Percentiles rank a stretch among this genome's conserved stretches.
Conservation (phyloP, 2,797 vertebrate species). For the Onychomys torridus region DNA sequence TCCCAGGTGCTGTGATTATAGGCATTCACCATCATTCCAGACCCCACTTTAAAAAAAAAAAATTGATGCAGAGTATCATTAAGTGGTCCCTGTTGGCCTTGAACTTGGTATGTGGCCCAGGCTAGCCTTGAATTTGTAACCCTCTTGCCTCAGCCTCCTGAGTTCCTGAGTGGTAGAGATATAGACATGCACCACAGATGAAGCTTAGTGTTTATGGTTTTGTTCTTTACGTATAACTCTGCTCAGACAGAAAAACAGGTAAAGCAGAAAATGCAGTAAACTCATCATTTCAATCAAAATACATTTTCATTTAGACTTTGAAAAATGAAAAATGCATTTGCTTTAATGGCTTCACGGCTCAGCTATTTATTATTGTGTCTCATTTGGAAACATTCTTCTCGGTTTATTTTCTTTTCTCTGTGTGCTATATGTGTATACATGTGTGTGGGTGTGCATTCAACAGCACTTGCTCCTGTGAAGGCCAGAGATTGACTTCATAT, state of each 20-base stretch:
- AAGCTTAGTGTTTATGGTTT: not conserved
- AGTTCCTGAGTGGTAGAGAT: not conserved
- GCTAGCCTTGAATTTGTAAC: not conserved
- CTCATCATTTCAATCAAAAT: not conserved
- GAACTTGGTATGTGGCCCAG: not conserved
- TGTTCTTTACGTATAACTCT: conserved; percentile 11
- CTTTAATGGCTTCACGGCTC: not conserved
- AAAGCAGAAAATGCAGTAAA: conserved; percentile 38
- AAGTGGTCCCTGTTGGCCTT: not conserved
- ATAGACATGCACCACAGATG: not conserved
- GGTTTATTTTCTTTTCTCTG: not conserved
- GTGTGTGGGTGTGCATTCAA: not conserved
- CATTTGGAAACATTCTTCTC: not conserved
- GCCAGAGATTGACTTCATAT: not conserved
- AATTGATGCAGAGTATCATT: not conserved
- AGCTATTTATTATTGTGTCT: not conserved
- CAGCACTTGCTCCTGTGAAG: not conserved
- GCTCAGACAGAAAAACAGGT: not conserved
- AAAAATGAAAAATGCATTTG: not conserved
- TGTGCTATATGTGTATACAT: not conserved
- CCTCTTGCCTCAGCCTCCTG: not conserved
- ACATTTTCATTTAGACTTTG: conserved; percentile 2
- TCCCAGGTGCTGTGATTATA: no score
- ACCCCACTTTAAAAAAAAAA: not conserved
- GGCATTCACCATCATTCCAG: not conserved